Base-by-base conservation (phyloP, 2,113 vertebrate species). In the Pomatostomus ruficeps region DNA sequence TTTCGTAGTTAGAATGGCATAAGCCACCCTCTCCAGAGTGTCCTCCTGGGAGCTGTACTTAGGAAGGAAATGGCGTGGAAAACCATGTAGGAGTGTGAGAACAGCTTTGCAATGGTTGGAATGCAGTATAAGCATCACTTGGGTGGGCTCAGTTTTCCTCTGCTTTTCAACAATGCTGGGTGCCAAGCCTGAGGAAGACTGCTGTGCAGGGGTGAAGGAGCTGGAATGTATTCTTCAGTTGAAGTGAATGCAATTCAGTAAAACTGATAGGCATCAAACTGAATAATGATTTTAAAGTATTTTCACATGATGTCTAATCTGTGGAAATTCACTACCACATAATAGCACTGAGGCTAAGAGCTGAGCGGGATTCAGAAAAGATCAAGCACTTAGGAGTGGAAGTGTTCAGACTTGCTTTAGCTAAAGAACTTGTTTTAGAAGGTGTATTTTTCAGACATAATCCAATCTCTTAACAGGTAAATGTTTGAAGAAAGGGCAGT, bases 271-370 rank as follows among this genome's bases (percentile, higher is more conserved):
- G 90, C 92, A 96, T 96, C 95, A 95, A 94, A 95, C 79, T 78
- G 85, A 95, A 94, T 95, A 95, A 95, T 96, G 75, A 94, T 97
- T 96, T 96, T 88, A 75, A 96, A 95, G 73, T 96, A 84, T 94
- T 97, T 97, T 97, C 94, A 95, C 95, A 94, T 95, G 95, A 95
- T 96, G 95, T 84, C 76, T 97, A 84, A 96, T 96, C 89, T 96
- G 93, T 97, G 95, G 91, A 95, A 96, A 96, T 94, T 90, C 79
- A 72, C 95, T 93, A 96, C 94, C 93, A 88, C 94, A 96, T 97
- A 97, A 97, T 92, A 95, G 88, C 40, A 12, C 76, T 81, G 88
- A 92, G 93, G 92, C 93, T 93, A 68, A 62, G 86, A 85, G 68
- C 85, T 93, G 87, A 95, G 86, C 13, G 0, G 93, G 94, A 85